A percentile compares a stretch with the other conserved stretches of the same genome.
Evolutionary conservation across 2,888 invertebrate species (phyloP).

Genomic region (Amiota communis): DNA sequence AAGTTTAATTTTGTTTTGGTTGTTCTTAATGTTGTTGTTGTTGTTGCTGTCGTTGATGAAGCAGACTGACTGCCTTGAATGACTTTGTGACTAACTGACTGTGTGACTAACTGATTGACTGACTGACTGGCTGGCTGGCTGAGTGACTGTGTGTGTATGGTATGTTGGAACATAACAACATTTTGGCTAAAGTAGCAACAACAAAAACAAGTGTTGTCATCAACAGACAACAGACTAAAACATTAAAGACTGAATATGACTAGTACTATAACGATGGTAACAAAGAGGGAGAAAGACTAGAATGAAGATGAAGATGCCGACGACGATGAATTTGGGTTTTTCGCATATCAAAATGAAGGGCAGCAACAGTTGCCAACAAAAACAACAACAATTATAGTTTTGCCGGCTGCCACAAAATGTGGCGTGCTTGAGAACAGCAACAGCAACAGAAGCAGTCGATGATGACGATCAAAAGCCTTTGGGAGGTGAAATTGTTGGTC

Average conservation of each 20-base stretch:
- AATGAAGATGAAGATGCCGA: not conserved
- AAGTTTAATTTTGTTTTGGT: slow-evolving; percentile 53
- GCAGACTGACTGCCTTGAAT: not conserved
- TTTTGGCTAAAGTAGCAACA: not conserved
- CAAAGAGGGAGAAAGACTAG: not conserved
- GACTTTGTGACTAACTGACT: no score
- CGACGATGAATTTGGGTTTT: slow-evolving; percentile 22
- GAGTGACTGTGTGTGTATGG: no score
- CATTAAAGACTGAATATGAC: not conserved
- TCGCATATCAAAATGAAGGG: slow-evolving; percentile 53
- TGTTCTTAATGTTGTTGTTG: not conserved
- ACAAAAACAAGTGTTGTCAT: not conserved
- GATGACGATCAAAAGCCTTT: slow-evolving; percentile 5
- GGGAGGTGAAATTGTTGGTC: not conserved
- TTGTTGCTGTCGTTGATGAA: not conserved
- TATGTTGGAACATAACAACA: no score
- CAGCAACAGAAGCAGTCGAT: not conserved
- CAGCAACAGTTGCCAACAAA: slow-evolving; percentile 56
- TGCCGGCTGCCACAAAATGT: slow-evolving; percentile 26
- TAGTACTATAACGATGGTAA: not conserved
- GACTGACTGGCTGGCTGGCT: no score
- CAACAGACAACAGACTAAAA: not conserved
- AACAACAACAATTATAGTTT: slow-evolving; percentile 36
- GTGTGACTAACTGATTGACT: no score
- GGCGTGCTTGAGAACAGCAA: no score